These are phyloP conservation scores for Nasonovia ribisnigri DNA, from an alignment of 2,888 invertebrate genomes.

Conservation along the genomic window DNA sequence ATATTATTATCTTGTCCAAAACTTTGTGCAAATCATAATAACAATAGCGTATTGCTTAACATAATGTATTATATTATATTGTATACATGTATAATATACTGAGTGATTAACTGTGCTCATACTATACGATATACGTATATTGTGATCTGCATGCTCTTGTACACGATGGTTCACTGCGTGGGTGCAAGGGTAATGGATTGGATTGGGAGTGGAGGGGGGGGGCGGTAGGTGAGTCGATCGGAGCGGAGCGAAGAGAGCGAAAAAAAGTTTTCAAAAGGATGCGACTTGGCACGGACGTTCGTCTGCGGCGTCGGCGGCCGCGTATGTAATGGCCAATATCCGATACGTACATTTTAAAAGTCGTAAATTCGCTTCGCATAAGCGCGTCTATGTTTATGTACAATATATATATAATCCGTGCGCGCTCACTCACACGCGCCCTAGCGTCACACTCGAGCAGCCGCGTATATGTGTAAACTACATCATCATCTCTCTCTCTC, in stretches of 20 bases:
- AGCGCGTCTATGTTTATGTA: background rate
- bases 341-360: constrained; percentile 18
- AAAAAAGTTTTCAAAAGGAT: background rate
- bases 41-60: background rate
- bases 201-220: background rate
- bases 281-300: constrained; percentile 34
- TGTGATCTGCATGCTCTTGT: background rate
- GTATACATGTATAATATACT: background rate
- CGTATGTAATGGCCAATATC: background rate
- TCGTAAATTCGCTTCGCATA: background rate
- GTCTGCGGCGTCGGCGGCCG: background rate
- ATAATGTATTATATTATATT: too few species aligned
- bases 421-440: background rate
- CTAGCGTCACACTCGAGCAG: background rate
- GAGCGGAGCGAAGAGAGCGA: background rate
- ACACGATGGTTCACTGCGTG: background rate
- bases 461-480: background rate
- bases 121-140: background rate
- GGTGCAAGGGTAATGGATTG: background rate
- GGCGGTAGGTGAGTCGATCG: background rate
- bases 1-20: background rate
- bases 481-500: background rate
- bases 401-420: background rate
- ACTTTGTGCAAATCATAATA: background rate
- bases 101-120: background rate